Evolutionary conservation across 1,140 invertebrate species (phyloP).

Genomic region (Cepaea nemoralis): DNA sequence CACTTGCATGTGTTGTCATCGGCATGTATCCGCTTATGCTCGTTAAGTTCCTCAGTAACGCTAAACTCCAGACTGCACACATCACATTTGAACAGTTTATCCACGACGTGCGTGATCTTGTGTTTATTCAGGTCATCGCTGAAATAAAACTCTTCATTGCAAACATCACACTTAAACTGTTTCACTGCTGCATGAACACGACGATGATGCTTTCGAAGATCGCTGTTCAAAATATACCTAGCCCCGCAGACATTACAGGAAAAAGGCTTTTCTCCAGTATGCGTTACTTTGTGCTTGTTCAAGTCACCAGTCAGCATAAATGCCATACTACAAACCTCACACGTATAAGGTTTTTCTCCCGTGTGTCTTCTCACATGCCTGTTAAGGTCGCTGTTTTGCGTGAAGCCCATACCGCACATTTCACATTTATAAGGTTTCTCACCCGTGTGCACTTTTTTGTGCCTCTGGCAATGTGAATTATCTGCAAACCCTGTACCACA

Average conservation of each 20-base stretch:
- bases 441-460: conserved; percentile 34
- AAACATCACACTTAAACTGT: conserved; percentile 10
- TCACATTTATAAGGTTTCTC: conserved; percentile 40
- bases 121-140: neutral
- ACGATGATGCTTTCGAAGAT: conserved; percentile 28
- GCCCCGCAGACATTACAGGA: conserved; percentile 85
- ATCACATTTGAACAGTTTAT: neutral
- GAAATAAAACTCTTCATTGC: neutral
- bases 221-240: conserved; percentile 75
- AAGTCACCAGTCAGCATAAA: neutral
- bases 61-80: neutral
- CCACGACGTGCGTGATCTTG: neutral
- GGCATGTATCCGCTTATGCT: neutral
- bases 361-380: neutral
- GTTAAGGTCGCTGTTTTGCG: neutral
- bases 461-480: conserved; percentile 17
- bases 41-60: neutral
- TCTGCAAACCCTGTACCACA: conserved; percentile 85
- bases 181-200: neutral
- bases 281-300: conserved; percentile 61
- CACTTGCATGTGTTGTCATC: neutral
- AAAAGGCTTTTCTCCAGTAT: conserved; percentile 85
- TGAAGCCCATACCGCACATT: neutral
- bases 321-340: neutral
- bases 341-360: neutral